phyloP scores from a whole-genome alignment of 2,888 invertebrate genomes.

The Slavum lentiscoides region DNA sequence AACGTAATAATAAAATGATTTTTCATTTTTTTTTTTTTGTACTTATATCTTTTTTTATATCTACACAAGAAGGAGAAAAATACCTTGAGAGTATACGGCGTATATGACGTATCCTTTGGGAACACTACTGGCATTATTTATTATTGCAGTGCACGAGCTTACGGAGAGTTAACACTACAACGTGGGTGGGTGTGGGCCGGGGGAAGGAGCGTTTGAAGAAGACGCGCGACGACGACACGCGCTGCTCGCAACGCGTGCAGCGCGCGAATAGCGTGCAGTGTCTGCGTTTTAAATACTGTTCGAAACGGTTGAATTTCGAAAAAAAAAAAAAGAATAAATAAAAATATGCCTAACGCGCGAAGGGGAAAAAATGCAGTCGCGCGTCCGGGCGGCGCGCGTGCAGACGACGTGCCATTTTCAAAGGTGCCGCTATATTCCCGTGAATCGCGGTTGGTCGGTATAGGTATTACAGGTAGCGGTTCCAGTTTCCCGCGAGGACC shows the following conservation, averaged over 20 bases:
- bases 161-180: too few relatives aligned
- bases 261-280: background rate
- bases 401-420: constrained; percentile 49
- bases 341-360: constrained; percentile 4
- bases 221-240: constrained; percentile 13
- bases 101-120: too few relatives aligned
- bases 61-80: too few relatives aligned
- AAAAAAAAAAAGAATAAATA: constrained; percentile 21
- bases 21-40: too few relatives aligned
- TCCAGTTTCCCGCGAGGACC: constrained; percentile 49
- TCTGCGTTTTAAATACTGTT: constrained; percentile 29
- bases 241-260: background rate
- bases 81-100: too few relatives aligned
- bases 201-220: too few relatives aligned
- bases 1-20: too few relatives aligned
- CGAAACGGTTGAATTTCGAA: constrained; percentile 27
- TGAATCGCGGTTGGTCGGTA: constrained; percentile 41
- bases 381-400: constrained; percentile 29
- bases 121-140: too few relatives aligned
- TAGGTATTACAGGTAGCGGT: constrained; percentile 47
- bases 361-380: constrained; percentile 44
- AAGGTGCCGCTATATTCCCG: constrained; percentile 53
- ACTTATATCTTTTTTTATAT: too few relatives aligned
- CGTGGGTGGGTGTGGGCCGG: too few relatives aligned
- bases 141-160: too few relatives aligned